Conservation (phyloP, 1,140 invertebrate genomes). For the Heliothis subflexa region DNA sequence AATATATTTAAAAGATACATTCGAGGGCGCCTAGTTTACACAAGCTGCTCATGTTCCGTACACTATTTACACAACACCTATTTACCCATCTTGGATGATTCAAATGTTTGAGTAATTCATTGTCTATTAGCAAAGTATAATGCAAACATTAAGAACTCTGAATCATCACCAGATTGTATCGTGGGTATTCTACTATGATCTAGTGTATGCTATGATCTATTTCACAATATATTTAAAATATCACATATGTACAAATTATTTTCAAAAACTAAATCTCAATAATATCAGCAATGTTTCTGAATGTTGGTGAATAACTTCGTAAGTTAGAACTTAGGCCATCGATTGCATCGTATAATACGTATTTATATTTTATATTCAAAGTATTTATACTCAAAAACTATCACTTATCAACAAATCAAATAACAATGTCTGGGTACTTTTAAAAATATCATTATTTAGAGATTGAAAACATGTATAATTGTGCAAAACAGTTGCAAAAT, state of each 20-base stretch:
- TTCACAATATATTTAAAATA: conserved; percentile 78
- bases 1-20: conserved; percentile 42
- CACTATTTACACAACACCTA: conserved; percentile 59
- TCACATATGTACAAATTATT: conserved; percentile 85
- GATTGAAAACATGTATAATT: background rate
- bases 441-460: no score
- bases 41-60: conserved; percentile 45
- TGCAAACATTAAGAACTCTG: conserved; percentile 62
- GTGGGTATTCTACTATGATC: conserved; percentile 71
- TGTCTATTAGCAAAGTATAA: conserved; percentile 42
- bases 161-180: conserved; percentile 64
- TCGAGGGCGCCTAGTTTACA: conserved; percentile 45
- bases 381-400: conserved; percentile 3
- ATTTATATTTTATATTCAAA: conserved; percentile 31
- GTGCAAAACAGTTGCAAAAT: background rate
- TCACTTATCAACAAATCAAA: conserved; percentile 40
- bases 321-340: conserved; percentile 40
- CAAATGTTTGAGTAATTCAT: conserved; percentile 37
- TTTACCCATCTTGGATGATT: conserved; percentile 39
- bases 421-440: no score
- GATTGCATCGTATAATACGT: conserved; percentile 4
- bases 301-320: conserved; percentile 43
- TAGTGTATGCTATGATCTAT: conserved; percentile 54
- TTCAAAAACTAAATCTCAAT: conserved; percentile 69
- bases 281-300: conserved; percentile 71